Evolutionary conservation across 2,888 invertebrate genomes (phyloP).

Genomic region (Habroteleia sp.): DNA sequence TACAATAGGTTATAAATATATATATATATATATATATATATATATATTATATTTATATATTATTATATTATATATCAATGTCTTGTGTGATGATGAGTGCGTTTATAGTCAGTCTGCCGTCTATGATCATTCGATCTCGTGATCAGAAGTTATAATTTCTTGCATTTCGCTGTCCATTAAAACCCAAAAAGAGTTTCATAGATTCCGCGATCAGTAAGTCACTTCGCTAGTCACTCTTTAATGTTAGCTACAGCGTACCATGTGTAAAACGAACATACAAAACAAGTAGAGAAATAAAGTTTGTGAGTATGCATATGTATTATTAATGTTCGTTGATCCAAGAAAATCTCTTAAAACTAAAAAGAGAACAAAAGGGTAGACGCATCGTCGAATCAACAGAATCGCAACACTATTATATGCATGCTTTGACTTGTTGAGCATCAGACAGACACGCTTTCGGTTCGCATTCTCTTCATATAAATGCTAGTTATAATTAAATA

Average conservation of each 20-base stretch:
- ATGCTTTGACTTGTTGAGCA: conserved; percentile 53
- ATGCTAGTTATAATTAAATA: conserved; percentile 62
- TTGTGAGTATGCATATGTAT: conserved; percentile 14
- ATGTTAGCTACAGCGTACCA: conserved; percentile 12
- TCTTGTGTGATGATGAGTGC: conserved; percentile 29
- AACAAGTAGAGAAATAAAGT: conserved; percentile 17
- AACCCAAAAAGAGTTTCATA: conserved; percentile 7
- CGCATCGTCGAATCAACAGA: conserved; percentile 28
- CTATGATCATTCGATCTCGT: conserved; percentile 2
- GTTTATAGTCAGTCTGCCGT: conserved; percentile 24
- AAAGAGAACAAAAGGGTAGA: conserved; percentile 15
- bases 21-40: conserved; percentile 8
- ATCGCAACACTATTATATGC: conserved; percentile 51
- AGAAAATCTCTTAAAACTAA: conserved; percentile 22
- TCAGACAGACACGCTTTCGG: conserved; percentile 41
- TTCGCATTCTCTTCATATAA: conserved; percentile 27
- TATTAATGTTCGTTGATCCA: conserved; percentile 35
- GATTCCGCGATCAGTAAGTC: conserved; percentile 21
- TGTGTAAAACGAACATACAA: background rate
- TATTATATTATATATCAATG: conserved; percentile 20
- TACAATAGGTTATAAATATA: conserved; percentile 24
- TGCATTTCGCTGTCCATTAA: background rate
- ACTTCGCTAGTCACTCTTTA: conserved; percentile 31
- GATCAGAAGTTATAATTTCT: conserved; percentile 6
- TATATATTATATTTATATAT: conserved; percentile 9